Conservation (phyloP, 2,888 invertebrate genomes). For the Pemphredon lugubris region DNA sequence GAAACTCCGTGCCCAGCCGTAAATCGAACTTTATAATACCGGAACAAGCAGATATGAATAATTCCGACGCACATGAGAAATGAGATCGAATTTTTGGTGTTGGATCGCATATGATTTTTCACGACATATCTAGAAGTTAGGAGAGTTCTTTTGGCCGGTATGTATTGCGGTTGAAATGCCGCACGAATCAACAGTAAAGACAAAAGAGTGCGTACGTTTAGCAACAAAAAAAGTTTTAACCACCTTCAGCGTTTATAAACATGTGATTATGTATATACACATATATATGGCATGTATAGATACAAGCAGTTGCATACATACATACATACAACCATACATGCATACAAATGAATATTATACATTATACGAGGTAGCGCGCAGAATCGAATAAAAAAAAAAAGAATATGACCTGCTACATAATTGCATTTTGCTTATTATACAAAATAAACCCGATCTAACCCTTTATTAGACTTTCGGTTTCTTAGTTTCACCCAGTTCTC, state of each 20-base stretch:
- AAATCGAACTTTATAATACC: slow-evolving; percentile 5
- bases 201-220: slow-evolving; percentile 39
- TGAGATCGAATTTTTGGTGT: slow-evolving; percentile 11
- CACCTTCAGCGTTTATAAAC: slow-evolving; percentile 72
- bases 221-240: slow-evolving; percentile 40
- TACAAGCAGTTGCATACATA: slow-evolving; percentile 61
- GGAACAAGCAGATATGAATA: too few species aligned
- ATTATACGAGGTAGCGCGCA: slow-evolving; percentile 73
- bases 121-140: slow-evolving; percentile 66
- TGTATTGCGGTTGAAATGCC: slow-evolving; percentile 5
- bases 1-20: slow-evolving; percentile 14
- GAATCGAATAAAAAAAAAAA: slow-evolving; percentile 72
- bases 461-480: too few species aligned
- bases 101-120: slow-evolving; percentile 51
- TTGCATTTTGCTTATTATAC: slow-evolving; percentile 23
- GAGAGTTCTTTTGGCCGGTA: slow-evolving; percentile 27
- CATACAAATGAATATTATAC: slow-evolving; percentile 66
- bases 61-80: neutral
- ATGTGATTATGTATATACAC: slow-evolving; percentile 67
- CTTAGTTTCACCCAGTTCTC: too few species aligned
- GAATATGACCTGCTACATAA: slow-evolving; percentile 53
- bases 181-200: slow-evolving; percentile 8
- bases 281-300: slow-evolving; percentile 63
- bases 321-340: slow-evolving; percentile 64
- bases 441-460: slow-evolving; percentile 17